phyloP scores from a whole-genome alignment of 2,888 invertebrate species.

The Dicycla oo region DNA sequence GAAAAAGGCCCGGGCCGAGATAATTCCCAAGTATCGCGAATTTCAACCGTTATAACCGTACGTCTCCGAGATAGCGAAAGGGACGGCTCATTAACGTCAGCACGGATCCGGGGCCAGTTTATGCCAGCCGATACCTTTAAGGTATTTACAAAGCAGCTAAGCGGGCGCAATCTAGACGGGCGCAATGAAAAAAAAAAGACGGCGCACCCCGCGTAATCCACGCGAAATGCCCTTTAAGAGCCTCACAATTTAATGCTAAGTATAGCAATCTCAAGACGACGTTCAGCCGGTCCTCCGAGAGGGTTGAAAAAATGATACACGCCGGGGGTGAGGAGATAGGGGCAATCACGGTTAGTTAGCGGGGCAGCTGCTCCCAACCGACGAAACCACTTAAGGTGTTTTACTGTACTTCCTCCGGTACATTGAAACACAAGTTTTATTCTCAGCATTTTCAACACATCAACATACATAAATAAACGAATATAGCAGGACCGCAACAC shows the following conservation, averaged over 20 bases:
- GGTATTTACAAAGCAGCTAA: constrained; percentile 88
- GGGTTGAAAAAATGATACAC: constrained; percentile 88
- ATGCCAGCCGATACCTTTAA: constrained; percentile 87
- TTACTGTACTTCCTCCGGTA: constrained; percentile 74
- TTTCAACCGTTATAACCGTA: constrained; percentile 82
- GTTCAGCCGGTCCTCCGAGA: constrained; percentile 78
- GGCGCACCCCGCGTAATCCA: constrained; percentile 81
- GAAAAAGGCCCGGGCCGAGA: constrained; percentile 73
- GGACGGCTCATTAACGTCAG: constrained; percentile 88
- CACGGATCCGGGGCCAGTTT: constrained; percentile 83
- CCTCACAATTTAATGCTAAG: constrained; percentile 89
- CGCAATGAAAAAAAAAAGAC: constrained; percentile 82
- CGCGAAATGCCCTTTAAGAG: constrained; percentile 84
- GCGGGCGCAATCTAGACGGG: constrained; percentile 81
- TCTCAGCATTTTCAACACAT: constrained; percentile 51
- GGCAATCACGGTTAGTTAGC: constrained; percentile 86
- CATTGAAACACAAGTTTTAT: constrained; percentile 72
- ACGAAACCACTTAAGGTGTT: constrained; percentile 82
- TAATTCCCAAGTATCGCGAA: constrained; percentile 81
- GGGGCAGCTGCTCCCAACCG: constrained; percentile 82
- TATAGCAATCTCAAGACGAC: constrained; percentile 87
- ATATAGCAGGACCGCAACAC: constrained; percentile 41
- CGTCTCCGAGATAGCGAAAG: constrained; percentile 86
- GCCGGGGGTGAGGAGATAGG: constrained; percentile 64
- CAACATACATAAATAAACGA: constrained; percentile 23